Evolutionary conservation across 2,113 vertebrate genomes (phyloP).

Genomic region (Thamnophis sirtalis): DNA sequence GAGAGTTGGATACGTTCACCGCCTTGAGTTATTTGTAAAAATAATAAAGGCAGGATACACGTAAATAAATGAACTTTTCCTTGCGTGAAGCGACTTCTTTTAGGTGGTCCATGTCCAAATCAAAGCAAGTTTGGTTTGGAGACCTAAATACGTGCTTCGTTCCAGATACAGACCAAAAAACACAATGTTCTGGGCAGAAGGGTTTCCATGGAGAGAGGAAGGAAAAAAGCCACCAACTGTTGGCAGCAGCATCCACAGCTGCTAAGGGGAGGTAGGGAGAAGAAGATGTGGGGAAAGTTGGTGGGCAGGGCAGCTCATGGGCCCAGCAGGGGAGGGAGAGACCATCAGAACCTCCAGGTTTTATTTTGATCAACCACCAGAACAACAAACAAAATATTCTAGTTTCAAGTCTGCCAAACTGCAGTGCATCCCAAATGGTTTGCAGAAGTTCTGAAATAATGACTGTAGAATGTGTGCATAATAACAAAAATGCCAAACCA

Average conservation of each 20-base stretch:
- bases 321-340: background rate
- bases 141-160: background rate
- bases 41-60: background rate
- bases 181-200: background rate
- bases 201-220: background rate
- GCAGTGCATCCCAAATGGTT: background rate
- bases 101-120: background rate
- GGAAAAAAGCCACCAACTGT: background rate
- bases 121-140: background rate
- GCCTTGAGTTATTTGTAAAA: background rate
- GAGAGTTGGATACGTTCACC: background rate
- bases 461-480: background rate
- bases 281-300: background rate
- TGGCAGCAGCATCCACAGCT: background rate
- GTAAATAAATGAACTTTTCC: background rate
- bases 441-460: background rate
- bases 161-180: background rate
- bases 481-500: background rate
- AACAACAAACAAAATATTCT: background rate
- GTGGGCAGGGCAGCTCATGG: background rate
- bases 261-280: background rate
- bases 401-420: background rate
- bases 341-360: background rate
- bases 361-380: background rate
- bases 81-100: background rate